These are phyloP conservation scores for Dorcus parallelipipedus DNA, from an alignment of 2,888 invertebrate genomes.

Conservation along the genomic window DNA sequence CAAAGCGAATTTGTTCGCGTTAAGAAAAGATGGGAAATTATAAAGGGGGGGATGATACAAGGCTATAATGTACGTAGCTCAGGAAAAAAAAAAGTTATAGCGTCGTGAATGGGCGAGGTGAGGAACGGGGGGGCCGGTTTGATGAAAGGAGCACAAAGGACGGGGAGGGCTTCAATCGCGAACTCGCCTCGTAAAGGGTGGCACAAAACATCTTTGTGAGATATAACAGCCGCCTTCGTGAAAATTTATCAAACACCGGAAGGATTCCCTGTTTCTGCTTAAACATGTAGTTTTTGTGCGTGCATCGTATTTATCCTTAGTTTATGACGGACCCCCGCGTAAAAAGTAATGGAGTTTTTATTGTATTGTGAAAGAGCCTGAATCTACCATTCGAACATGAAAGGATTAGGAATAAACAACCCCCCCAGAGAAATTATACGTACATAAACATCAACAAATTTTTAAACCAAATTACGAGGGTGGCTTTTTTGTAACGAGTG, in stretches of 20 bases:
- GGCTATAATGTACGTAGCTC: conserved; percentile 3
- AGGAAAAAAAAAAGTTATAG: conserved; percentile 9
- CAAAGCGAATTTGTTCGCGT: conserved; percentile 9
- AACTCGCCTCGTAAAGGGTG: conserved; percentile 23
- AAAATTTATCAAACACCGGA: conserved; percentile 20
- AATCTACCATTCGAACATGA: too few relatives aligned
- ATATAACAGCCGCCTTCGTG: conserved; percentile 15
- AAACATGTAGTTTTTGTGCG: conserved; percentile 7
- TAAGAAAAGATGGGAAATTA: conserved; percentile 11
- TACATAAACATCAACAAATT: too few relatives aligned
- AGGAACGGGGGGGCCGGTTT: conserved; percentile 6
- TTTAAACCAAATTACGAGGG: too few relatives aligned
- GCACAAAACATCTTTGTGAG: conserved; percentile 24
- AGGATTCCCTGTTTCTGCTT: conserved; percentile 6
- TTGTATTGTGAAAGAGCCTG: too few relatives aligned
- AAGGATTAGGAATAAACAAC: too few relatives aligned
- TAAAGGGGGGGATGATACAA: conserved; percentile 4
- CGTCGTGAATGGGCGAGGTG: conserved; percentile 19
- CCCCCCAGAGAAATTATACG: too few relatives aligned
- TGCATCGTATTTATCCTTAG: not conserved
- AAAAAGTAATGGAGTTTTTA: too few relatives aligned
- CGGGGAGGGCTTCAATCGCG: conserved; percentile 23
- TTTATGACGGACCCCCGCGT: too few relatives aligned
- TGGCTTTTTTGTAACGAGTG: too few relatives aligned
- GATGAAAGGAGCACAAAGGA: conserved; percentile 24